These are phyloP conservation scores for Podargus strigoides DNA, from an alignment of 2,797 vertebrate species.

Conservation along the genomic window DNA sequence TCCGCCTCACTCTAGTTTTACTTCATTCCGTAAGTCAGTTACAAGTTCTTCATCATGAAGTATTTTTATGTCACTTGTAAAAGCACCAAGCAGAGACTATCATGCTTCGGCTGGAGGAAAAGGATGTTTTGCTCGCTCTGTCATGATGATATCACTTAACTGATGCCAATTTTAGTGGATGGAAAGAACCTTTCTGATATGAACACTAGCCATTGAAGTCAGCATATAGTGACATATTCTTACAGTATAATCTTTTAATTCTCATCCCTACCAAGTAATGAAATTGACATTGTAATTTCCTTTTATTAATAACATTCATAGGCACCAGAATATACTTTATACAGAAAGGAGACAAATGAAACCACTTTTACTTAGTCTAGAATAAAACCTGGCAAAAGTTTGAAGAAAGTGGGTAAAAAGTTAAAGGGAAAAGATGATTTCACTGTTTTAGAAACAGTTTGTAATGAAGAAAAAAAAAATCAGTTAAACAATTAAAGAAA, in stretches of 20 bases:
- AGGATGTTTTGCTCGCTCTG: not conserved
- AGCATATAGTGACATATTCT: not conserved
- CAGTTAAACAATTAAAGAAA: not conserved
- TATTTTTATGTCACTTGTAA: constrained; percentile 23
- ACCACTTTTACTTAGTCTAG: not conserved
- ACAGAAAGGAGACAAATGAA: not conserved
- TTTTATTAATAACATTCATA: not conserved
- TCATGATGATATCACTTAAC: not conserved
- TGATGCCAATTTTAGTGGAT: constrained; percentile 2
- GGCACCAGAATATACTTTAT: not conserved
- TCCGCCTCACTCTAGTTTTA: not conserved
- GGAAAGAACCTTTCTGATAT: not conserved
- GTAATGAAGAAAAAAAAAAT: not conserved
- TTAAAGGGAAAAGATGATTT: not conserved
- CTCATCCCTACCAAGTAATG: not conserved
- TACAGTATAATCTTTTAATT: not conserved
- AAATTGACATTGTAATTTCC: not conserved
- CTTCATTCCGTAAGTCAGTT: not conserved
- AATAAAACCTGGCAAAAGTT: not conserved
- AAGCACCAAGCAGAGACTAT: not conserved
- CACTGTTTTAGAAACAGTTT: not conserved
- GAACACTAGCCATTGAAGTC: not conserved
- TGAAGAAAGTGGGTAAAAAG: not conserved
- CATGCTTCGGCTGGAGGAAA: not conserved
- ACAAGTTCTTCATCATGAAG: not conserved